Conservation (phyloP, 2,888 invertebrate species). For the Magallana nippona region DNA sequence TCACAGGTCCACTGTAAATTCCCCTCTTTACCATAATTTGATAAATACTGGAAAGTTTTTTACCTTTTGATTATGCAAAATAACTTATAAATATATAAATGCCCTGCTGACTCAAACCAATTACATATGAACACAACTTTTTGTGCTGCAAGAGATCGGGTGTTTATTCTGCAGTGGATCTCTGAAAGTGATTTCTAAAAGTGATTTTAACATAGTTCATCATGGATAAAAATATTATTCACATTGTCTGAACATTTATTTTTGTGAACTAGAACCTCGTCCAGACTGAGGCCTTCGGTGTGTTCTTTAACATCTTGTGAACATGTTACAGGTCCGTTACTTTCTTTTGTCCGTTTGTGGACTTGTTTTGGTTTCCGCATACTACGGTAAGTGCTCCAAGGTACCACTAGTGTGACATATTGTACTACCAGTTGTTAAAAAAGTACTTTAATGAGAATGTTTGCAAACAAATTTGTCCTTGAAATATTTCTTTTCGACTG, state of each 20-base stretch:
- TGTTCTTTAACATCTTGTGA: background rate
- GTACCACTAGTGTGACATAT: no score
- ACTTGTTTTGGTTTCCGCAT: background rate
- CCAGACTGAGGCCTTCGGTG: background rate
- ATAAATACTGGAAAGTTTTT: constrained; percentile 15
- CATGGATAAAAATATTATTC: background rate
- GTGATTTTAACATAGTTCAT: background rate
- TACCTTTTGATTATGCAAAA: constrained; percentile 21
- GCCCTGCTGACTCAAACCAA: background rate
- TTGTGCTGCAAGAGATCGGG: background rate
- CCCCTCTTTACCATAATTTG: constrained; percentile 18
- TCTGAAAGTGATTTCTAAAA: background rate
- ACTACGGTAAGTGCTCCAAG: background rate
- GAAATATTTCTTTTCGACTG: background rate
- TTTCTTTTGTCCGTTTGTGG: background rate
- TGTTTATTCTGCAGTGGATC: background rate
- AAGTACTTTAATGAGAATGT: background rate
- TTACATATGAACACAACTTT: constrained; percentile 6
- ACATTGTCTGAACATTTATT: background rate
- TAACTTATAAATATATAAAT: constrained; percentile 14
- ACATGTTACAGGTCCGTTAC: background rate
- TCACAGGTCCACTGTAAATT: constrained; percentile 13
- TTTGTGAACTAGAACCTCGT: background rate
- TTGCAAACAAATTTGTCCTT: constrained; percentile 5
- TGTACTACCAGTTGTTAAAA: background rate